These are phyloP conservation scores for Lochmaea capreae DNA, from an alignment of 2,888 invertebrate species.

Conservation along the genomic window DNA sequence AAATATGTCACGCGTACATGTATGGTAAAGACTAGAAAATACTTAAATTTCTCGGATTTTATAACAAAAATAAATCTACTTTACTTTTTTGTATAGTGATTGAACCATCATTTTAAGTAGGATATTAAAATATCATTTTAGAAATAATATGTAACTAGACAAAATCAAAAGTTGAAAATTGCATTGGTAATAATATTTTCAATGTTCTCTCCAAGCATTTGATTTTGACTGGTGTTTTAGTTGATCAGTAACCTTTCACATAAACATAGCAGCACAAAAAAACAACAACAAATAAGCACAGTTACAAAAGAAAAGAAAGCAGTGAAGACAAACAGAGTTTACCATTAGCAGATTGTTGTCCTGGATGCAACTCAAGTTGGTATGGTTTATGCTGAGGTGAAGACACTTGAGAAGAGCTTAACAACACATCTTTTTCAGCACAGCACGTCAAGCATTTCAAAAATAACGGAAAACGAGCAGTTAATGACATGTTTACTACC, in stretches of 20 bases:
- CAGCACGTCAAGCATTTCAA: slow-evolving; percentile 59
- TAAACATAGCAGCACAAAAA: slow-evolving; percentile 26
- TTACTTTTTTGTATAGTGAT: too few relatives aligned
- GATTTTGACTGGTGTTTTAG: neutral
- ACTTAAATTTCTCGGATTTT: too few relatives aligned
- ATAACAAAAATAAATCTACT: too few relatives aligned
- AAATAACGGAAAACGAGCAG: slow-evolving; percentile 52
- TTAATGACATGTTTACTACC: slow-evolving; percentile 44
- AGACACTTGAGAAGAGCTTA: slow-evolving; percentile 66
- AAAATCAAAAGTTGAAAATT: too few relatives aligned
- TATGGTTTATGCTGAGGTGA: slow-evolving; percentile 66
- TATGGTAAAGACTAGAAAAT: too few relatives aligned
- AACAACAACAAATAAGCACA: slow-evolving; percentile 36
- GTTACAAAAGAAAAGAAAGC: slow-evolving; percentile 29
- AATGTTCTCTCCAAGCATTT: neutral
- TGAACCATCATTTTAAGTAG: too few relatives aligned
- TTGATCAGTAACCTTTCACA: slow-evolving; percentile 9
- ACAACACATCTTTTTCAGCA: slow-evolving; percentile 64
- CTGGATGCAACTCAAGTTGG: slow-evolving; percentile 68
- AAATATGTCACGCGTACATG: too few relatives aligned
- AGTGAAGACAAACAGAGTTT: slow-evolving; percentile 67
- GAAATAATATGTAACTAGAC: too few relatives aligned
- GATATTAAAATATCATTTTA: too few relatives aligned
- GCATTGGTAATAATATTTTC: too few relatives aligned
- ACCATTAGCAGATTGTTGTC: slow-evolving; percentile 81